Conservation (phyloP, 2,113 vertebrate species). For the Asarcornis scutulata region DNA sequence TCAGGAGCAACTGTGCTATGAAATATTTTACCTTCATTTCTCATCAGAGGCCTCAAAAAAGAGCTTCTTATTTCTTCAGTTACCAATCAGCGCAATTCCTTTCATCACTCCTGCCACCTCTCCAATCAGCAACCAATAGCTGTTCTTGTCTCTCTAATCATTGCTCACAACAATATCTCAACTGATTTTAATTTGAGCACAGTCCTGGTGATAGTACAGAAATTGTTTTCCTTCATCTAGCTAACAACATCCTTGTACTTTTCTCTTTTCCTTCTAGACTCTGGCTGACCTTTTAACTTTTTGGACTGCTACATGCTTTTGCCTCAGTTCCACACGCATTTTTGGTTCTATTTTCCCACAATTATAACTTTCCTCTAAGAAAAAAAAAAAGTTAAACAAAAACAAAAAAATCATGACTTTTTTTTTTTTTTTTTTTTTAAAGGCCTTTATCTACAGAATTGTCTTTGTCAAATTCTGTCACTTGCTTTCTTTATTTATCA, state of each 20-base stretch:
- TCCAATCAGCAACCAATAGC: neutral
- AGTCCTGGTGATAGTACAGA: neutral
- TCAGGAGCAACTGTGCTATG: neutral
- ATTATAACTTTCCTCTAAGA: neutral
- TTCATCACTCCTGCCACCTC: neutral
- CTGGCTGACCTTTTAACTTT: neutral
- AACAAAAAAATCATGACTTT: too few species aligned
- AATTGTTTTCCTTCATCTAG: neutral
- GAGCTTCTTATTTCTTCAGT: neutral
- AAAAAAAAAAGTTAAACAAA: neutral
- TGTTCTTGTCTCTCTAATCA: neutral
- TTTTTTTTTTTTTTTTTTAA: neutral
- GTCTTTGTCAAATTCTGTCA: neutral
- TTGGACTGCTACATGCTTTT: neutral
- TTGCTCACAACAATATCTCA: neutral
- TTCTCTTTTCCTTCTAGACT: neutral
- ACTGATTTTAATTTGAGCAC: conserved; percentile 23
- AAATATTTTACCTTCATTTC: neutral
- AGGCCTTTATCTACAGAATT: neutral
- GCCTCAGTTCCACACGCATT: neutral
- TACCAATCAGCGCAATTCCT: neutral
- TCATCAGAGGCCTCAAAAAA: neutral
- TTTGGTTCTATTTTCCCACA: neutral
- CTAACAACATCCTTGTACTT: neutral
- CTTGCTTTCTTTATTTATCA: neutral